Evolutionary conservation across 2,888 invertebrate genomes (phyloP).

Genomic region (Aquatica leii): DNA sequence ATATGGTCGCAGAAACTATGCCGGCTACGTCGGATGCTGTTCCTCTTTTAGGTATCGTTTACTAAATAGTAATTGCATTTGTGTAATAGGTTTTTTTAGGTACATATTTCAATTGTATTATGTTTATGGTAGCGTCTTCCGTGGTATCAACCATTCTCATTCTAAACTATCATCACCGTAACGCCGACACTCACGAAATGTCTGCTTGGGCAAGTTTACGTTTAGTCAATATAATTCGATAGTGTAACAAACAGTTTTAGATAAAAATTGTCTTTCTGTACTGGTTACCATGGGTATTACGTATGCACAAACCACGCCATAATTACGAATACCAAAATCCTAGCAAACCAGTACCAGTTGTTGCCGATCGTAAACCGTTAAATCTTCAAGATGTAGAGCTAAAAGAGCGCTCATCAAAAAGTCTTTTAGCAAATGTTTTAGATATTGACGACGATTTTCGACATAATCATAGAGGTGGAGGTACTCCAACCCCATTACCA

Average conservation of each 20-base stretch:
- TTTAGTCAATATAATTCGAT: not conserved
- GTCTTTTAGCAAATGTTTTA: constrained; percentile 93
- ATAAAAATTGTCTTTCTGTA: constrained; percentile 91
- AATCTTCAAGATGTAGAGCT: constrained; percentile 58
- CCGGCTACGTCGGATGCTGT: constrained; percentile 96
- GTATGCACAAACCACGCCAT: constrained; percentile 82
- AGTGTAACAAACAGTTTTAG: constrained; percentile 62
- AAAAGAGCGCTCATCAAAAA: constrained; percentile 82
- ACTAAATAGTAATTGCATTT: not conserved
- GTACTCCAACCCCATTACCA: constrained; percentile 64
- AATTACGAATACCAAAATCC: constrained; percentile 61
- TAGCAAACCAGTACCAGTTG: constrained; percentile 64
- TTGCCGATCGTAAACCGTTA: constrained; percentile 58
- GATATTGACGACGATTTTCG: constrained; percentile 97
- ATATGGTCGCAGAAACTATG: constrained; percentile 99
- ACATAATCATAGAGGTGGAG: constrained; percentile 75
- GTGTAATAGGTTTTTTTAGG: constrained; percentile 62
- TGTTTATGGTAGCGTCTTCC: constrained; percentile 99
- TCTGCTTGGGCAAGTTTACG: constrained; percentile 87
- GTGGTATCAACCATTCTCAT: constrained; percentile 98
- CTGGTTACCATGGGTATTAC: constrained; percentile 96
- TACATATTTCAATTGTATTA: constrained; percentile 99
- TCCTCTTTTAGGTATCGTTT: constrained; percentile 76
- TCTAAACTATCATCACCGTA: constrained; percentile 97
- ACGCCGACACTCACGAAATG: constrained; percentile 97